A percentile compares a stretch with the other conserved stretches of the same genome.
phyloP scores from a whole-genome alignment of 2,888 invertebrate species.

The Rhynchonema sp. region DNA sequence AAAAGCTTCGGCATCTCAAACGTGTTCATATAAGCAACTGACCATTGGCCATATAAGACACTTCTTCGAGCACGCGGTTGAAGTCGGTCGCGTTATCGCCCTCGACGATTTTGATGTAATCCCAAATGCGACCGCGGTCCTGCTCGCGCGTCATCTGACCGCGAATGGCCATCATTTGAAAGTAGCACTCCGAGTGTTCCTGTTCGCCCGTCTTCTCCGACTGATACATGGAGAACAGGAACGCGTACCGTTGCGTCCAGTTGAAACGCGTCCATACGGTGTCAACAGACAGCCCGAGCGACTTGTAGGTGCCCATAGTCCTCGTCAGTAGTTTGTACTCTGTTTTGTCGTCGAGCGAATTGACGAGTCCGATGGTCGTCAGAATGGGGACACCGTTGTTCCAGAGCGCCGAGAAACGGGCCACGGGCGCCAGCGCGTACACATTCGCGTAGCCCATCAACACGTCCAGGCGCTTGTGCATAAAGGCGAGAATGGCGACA shows the following conservation, averaged over 20 bases:
- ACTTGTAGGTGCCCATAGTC: conserved; percentile 54
- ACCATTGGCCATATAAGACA: neutral
- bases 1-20: too few species aligned
- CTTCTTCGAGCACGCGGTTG: too few species aligned
- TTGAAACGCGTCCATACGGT: neutral
- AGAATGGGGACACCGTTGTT: conserved; percentile 45
- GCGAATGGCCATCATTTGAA: neutral
- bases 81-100: neutral
- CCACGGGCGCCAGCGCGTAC: conserved; percentile 65
- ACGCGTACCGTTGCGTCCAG: neutral
- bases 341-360: conserved; percentile 48
- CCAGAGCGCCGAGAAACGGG: conserved; percentile 53
- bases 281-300: conserved; percentile 12
- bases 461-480: conserved; percentile 41
- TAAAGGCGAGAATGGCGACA: neutral
- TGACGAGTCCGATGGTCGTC: conserved; percentile 58
- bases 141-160: neutral
- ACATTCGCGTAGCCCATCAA: conserved; percentile 68
- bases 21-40: neutral
- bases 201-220: neutral
- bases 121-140: neutral
- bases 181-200: conserved; percentile 1
- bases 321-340: conserved; percentile 58
- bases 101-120: neutral
- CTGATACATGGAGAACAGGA: neutral